These are phyloP conservation scores for Cephus runcator DNA, from an alignment of 2,888 invertebrate genomes.

Conservation along the genomic window DNA sequence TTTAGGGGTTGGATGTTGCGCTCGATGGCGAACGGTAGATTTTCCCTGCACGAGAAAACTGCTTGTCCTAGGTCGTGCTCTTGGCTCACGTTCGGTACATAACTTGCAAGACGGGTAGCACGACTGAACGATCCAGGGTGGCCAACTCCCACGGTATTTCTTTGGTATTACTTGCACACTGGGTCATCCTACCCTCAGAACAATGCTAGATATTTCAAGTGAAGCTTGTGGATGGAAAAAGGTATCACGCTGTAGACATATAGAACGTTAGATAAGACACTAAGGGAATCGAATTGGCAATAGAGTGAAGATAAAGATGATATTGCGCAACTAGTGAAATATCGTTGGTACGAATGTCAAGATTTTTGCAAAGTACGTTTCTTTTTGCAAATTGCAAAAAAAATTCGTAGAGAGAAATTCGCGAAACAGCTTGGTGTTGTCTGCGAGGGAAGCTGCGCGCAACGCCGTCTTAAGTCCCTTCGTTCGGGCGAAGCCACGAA, in stretches of 20 bases:
- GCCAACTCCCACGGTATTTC: constrained; percentile 24
- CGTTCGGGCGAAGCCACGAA: background rate
- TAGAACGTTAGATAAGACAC: background rate
- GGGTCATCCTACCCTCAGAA: constrained; percentile 31
- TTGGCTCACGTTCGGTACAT: constrained; percentile 46
- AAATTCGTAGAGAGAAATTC: background rate
- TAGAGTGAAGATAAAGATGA: background rate
- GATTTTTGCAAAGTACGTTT: background rate
- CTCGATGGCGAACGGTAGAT: background rate
- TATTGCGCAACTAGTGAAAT: background rate
- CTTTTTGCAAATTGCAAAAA: background rate
- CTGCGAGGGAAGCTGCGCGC: background rate
- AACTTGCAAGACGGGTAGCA: constrained; percentile 38
- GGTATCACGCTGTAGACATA: background rate
- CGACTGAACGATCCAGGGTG: constrained; percentile 13
- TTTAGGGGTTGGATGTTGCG: background rate
- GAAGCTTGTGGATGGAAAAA: background rate
- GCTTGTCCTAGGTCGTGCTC: constrained; percentile 44
- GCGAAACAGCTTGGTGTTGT: background rate
- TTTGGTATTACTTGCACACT: constrained; percentile 34
- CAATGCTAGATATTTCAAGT: constrained; percentile 16
- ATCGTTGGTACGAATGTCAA: background rate
- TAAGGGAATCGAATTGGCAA: background rate
- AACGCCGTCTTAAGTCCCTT: background rate
- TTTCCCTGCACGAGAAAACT: constrained; percentile 21